A percentile compares a stretch with the other conserved stretches of the same genome.
Evolutionary conservation across 1,140 invertebrate genomes (phyloP).

Genomic region (Drosophila burlai): DNA sequence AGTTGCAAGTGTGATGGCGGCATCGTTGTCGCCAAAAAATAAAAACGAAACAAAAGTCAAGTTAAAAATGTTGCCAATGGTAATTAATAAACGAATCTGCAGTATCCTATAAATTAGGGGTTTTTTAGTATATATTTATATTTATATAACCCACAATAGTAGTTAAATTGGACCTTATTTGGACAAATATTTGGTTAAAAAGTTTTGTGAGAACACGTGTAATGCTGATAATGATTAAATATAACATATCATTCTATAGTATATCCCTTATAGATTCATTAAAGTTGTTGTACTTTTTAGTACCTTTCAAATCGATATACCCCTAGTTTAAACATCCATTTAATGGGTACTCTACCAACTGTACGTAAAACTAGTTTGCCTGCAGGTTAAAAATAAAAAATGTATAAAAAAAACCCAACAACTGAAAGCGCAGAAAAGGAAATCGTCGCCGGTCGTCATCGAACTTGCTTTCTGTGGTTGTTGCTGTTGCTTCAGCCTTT

Average conservation of each 20-base stretch:
- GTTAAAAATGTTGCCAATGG: slow-evolving; percentile 13
- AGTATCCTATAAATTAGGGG: not conserved
- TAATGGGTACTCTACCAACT: slow-evolving; percentile 38
- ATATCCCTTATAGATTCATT: not conserved
- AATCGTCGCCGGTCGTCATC: slow-evolving; percentile 73
- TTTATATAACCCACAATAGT: too few species aligned
- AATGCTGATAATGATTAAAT: not conserved
- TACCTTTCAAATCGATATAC: not conserved
- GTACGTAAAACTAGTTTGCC: slow-evolving; percentile 75
- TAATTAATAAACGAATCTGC: slow-evolving; percentile 6
- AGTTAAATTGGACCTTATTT: too few species aligned
- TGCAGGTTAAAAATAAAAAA: slow-evolving; percentile 39
- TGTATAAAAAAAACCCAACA: slow-evolving; percentile 30
- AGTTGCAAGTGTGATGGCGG: slow-evolving; percentile 69
- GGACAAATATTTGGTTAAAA: not conserved
- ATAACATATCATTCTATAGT: not conserved
- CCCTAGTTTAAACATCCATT: not conserved
- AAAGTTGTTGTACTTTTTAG: not conserved
- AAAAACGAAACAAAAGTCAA: slow-evolving; percentile 15
- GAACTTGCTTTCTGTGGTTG: slow-evolving; percentile 46
- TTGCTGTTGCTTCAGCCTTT: slow-evolving; percentile 37
- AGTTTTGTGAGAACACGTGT: too few species aligned
- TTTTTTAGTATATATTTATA: too few species aligned
- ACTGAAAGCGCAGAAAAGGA: slow-evolving; percentile 73
- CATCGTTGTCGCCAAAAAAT: slow-evolving; percentile 61